Base-by-base conservation (phyloP, 2,113 vertebrate species). In the Hippocampus barbouri region DNA sequence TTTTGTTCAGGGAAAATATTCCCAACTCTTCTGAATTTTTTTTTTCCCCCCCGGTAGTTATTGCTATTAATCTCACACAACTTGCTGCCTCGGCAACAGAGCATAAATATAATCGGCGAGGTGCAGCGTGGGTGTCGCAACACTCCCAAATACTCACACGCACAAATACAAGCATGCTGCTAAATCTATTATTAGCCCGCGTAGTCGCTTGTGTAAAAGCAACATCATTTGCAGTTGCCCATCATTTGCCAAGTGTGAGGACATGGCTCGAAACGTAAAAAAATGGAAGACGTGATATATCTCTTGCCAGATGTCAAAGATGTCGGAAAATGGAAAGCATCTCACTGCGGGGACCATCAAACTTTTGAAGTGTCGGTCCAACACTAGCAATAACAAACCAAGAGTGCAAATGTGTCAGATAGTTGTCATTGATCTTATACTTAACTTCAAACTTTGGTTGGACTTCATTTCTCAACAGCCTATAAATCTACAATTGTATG, bases 311-410 rank as follows among this genome's bases (percentile, higher is more conserved):
- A 25, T 71, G 72, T 51, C 75, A 73, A 20, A 76, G 27, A 23
- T 70, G 72, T 57, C 72, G 76, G 66, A 77, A 84, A 83, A 79
- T 69, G 15, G 62, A 73, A 74, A 73, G 74, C 68, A 78, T 49
- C 15, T 0, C 43, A 61, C 66, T 74, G 54, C 4, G 51, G 27
- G 70, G 43, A 43, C 6, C 8, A 69, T 66, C 57, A 66, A 69
- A 62, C 64, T 65, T 38, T 45, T 73, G 20, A 70, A 62, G 53
- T 47, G 45, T 74, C 79, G 71, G 43, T 69, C 71, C 45, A 66
- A 77, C 71, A 68, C 62, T 72, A 69, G 61, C 67, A 57, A 70
- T 6, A 53, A 43, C 66, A 64, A 59, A 70, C 70, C 69, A 38
- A 25, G 49, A 61, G 66, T 76, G 77, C 23, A 60, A 81, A 83